Percentiles rank a stretch among this genome's conserved stretches.
Evolutionary conservation across 2,888 invertebrate genomes (phyloP).

Genomic region (Priocnemis perturbator): DNA sequence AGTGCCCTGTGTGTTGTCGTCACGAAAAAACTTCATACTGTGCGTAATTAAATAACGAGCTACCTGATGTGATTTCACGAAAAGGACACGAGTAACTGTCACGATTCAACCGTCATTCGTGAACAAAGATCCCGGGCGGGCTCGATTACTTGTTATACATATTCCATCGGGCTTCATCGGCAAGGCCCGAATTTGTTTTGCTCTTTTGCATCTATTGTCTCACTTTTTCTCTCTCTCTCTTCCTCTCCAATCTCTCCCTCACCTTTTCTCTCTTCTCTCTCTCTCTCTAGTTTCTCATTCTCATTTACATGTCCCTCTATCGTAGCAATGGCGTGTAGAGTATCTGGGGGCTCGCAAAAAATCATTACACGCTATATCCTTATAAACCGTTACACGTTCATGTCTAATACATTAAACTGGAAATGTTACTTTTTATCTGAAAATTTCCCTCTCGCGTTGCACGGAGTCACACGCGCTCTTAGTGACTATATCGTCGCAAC

Average conservation of each 20-base stretch:
- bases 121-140: conserved; percentile 46
- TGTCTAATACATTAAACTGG: conserved; percentile 28
- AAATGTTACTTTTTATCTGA: conserved; percentile 26
- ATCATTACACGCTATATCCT: conserved; percentile 31
- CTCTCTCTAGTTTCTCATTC: conserved; percentile 18
- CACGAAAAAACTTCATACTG: conserved; percentile 35
- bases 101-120: conserved; percentile 45
- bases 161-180: too few species aligned
- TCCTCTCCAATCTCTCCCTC: conserved; percentile 1
- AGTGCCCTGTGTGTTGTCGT: background rate
- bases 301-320: conserved; percentile 28
- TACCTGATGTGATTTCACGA: conserved; percentile 32
- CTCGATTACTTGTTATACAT: conserved; percentile 31
- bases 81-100: conserved; percentile 46
- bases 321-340: conserved; percentile 49
- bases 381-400: conserved; percentile 28
- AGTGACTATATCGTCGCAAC: conserved; percentile 8
- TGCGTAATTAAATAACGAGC: conserved; percentile 52
- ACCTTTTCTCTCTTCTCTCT: background rate
- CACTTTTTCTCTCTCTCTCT: background rate
- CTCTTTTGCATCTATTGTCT: conserved; percentile 26
- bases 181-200: conserved; percentile 20
- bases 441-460: conserved; percentile 20
- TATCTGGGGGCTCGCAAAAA: conserved; percentile 58
- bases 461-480: conserved; percentile 7